Evolutionary conservation across 2,113 vertebrate species (phyloP).

Genomic region (Hypanus sabinus): DNA sequence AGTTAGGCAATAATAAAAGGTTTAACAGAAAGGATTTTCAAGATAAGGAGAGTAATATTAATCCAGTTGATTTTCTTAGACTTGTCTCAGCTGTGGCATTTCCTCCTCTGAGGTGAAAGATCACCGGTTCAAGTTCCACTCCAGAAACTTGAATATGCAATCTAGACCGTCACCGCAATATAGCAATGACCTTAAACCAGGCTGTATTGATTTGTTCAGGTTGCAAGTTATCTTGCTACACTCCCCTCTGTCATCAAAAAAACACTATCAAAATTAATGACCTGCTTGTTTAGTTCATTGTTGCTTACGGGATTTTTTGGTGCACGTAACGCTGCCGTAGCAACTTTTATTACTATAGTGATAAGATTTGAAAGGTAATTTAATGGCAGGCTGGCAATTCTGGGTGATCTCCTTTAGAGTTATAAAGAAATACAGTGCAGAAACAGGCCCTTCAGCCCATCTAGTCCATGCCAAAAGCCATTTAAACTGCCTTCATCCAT

Average conservation of each 20-base stretch:
- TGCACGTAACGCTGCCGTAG: not conserved
- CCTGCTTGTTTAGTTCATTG: not conserved
- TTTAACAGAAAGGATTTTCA: not conserved
- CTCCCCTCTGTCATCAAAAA: no score
- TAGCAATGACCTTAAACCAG: not conserved
- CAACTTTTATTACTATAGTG: not conserved
- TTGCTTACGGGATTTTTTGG: no score
- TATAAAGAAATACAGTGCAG: no score
- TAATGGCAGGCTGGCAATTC: not conserved
- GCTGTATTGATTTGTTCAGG: not conserved
- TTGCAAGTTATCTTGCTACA: not conserved
- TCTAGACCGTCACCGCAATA: not conserved
- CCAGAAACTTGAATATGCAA: not conserved
- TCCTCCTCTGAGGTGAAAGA: not conserved
- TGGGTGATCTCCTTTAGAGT: not conserved
- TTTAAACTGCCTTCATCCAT: no score
- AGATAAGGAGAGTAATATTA: not conserved
- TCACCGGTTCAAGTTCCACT: not conserved
- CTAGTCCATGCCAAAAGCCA: no score
- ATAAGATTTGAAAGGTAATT: not conserved
- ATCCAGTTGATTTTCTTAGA: no score
- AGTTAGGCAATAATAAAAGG: not conserved
- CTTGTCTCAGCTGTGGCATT: not conserved
- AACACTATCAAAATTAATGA: not conserved
- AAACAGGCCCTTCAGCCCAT: no score